phyloP scores from a whole-genome alignment of 2,113 vertebrate genomes.

The Daphoenositta chrysoptera region DNA sequence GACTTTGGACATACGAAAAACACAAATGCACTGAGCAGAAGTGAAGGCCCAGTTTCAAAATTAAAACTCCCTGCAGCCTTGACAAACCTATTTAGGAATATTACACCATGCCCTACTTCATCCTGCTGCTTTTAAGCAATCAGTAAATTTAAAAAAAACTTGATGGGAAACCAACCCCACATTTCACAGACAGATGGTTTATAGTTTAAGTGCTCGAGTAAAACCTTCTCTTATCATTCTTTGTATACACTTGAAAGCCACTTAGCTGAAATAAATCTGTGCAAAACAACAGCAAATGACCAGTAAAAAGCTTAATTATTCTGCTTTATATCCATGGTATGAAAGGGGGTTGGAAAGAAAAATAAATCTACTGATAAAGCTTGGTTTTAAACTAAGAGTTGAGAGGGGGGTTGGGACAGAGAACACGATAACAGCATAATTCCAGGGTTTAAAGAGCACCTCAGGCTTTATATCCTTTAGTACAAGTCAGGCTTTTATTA shows the following conservation, averaged over 20 bases:
- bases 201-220: neutral
- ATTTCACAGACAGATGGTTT: conserved; percentile 6
- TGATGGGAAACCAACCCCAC: neutral
- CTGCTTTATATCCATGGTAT: neutral
- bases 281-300: conserved; percentile 41
- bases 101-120: neutral
- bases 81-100: neutral
- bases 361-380: neutral
- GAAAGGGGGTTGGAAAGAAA: neutral
- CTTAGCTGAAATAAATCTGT: conserved; percentile 32
- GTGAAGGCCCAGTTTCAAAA: neutral
- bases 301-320: conserved; percentile 40
- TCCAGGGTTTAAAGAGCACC: neutral
- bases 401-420: neutral
- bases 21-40: neutral
- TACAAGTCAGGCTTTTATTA: neutral
- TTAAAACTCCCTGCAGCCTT: neutral
- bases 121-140: conserved; percentile 15
- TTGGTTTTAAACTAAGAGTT: neutral
- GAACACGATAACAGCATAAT: neutral
- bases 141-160: neutral
- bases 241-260: conserved; percentile 3
- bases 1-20: neutral
- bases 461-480: neutral
- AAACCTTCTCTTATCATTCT: neutral